Conservation (phyloP, 2,797 vertebrate species). For the Cheirogaleus major region DNA sequence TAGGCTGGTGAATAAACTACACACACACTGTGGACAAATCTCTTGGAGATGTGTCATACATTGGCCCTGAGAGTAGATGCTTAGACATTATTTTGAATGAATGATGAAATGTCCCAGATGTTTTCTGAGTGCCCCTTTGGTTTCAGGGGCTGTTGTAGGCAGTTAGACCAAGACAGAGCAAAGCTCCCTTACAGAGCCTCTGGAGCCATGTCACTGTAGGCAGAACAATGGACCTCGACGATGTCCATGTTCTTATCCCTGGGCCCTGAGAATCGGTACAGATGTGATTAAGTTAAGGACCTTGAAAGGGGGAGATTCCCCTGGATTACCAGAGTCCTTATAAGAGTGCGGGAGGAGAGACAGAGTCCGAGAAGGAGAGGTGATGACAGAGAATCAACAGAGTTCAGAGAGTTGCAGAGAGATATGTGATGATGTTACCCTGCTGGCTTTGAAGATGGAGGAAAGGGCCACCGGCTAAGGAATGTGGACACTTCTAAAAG, state of each 20-base stretch:
- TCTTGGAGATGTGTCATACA: background rate
- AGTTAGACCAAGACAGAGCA: background rate
- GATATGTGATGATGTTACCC: background rate
- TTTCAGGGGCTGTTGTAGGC: background rate
- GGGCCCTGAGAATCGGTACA: background rate
- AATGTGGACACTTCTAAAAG: background rate
- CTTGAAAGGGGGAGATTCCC: background rate
- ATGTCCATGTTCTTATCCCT: no score
- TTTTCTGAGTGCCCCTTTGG: background rate
- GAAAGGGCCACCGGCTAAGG: background rate
- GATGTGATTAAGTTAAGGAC: background rate
- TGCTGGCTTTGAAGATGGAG: background rate
- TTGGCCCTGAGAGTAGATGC: background rate
- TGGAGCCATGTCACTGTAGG: background rate
- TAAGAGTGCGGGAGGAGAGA: background rate
- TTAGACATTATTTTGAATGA: background rate
- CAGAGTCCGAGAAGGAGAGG: background rate
- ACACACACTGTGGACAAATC: background rate
- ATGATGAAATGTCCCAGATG: background rate
- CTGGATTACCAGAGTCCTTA: background rate
- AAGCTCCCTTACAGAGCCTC: background rate
- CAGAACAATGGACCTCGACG: background rate
- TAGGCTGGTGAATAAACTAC: background rate
- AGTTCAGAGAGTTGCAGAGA: background rate
- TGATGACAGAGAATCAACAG: background rate